phyloP scores from a whole-genome alignment of 2,113 vertebrate species.

The Anseranas semipalmata region DNA sequence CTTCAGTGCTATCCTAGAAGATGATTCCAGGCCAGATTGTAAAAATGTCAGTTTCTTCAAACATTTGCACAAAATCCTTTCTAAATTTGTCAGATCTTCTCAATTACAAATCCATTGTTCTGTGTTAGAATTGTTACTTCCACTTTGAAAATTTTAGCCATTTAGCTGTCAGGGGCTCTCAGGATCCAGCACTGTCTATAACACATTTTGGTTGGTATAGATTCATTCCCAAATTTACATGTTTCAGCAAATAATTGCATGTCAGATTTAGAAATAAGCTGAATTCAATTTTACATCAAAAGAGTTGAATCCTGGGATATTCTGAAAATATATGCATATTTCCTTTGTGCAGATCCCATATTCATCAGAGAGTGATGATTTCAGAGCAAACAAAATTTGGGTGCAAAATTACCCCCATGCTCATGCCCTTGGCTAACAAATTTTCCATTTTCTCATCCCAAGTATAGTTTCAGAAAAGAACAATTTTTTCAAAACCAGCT shows the following conservation, averaged over 20 bases:
- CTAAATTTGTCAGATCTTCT: constrained; percentile 36
- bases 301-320: neutral
- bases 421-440: neutral
- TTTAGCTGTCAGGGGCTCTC: neutral
- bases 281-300: neutral
- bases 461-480: neutral
- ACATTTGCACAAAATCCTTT: neutral
- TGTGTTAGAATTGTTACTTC: neutral
- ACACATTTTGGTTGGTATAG: fast-evolving
- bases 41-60: constrained; percentile 29
- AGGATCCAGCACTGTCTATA: neutral
- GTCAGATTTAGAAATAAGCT: neutral
- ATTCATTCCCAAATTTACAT: neutral
- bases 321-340: neutral
- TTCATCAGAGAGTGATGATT: neutral
- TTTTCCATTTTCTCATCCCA: neutral
- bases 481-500: neutral
- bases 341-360: neutral
- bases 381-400: neutral
- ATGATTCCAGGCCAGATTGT: neutral
- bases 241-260: neutral
- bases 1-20: neutral
- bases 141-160: neutral
- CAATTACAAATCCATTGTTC: neutral
- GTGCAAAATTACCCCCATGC: neutral